Conservation (phyloP, 2,888 invertebrate species). For the Ormia ochracea region DNA sequence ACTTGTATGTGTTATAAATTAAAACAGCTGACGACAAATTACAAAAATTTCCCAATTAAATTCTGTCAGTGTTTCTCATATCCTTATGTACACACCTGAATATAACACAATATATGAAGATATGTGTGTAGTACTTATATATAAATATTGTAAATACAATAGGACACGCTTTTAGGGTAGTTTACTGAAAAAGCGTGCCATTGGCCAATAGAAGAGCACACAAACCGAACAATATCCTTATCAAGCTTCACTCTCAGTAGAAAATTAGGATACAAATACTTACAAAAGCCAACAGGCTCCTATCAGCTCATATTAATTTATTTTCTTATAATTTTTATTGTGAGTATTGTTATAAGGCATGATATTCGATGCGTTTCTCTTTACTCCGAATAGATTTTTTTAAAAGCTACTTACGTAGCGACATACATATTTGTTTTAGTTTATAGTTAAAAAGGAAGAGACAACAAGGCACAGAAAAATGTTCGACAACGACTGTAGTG, state of each 20-base stretch:
- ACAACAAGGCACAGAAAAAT: conserved; percentile 14
- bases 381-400: background rate
- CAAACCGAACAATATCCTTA: conserved; percentile 17
- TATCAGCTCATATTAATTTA: background rate
- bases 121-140: no score
- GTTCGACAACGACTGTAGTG: conserved; percentile 22
- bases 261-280: background rate
- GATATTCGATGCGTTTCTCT: conserved; percentile 47
- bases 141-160: no score
- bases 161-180: conserved; percentile 52
- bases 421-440: background rate
- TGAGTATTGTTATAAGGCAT: conserved; percentile 42
- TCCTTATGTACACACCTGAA: no score
- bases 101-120: no score
- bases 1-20: background rate
- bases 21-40: background rate
- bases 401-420: background rate
- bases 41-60: background rate
- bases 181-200: conserved; percentile 43
- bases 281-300: background rate
- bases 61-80: conserved; percentile 29
- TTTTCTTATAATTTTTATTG: conserved; percentile 18
- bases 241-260: conserved; percentile 26
- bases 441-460: background rate
- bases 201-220: conserved; percentile 45